Evolutionary conservation across 2,888 invertebrate species (phyloP), one percentile per base, ranked within the genome.

Genomic region (Chrysotoxum bicinctum): DNA sequence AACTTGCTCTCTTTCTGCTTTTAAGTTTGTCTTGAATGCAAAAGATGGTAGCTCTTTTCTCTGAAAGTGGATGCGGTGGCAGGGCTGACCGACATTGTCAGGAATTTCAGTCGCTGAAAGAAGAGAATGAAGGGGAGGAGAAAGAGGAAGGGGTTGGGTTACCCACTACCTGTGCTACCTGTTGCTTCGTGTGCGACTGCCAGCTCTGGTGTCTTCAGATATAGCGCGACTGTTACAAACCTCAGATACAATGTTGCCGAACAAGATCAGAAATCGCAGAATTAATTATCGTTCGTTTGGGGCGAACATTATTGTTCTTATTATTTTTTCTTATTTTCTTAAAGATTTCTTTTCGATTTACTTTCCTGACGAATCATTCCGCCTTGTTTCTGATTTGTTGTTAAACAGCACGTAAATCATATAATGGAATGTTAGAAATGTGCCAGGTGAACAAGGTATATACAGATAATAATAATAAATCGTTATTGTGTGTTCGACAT

Each of bases 261-360:
- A 73, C 82, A 62, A 82, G 77, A 77, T 82, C 82, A 82, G 68
- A 77, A 82, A 82, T 60, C 73, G 21, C 45, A 69, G 72, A 77
- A 82, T 82, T 82, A 82, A 77, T 82, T 82, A 77, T 62, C 73
- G 32, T 32, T 77, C 72, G 76, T 72, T 73, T 68, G 82, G 48
- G 68, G 73, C 54, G 37, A 73, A 82, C 73, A 82, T 73, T 82
- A 68, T 66, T 73, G 72, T 73, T 68, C 66, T 14, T 48, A 19
- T 32, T 37, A 19, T 56, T 48, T 62, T 62, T 23, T 16, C 3
- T n/a, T 43, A 8, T 16, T 43, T n/a, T 43, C 43, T 32, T 10
- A 7, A 30, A 21, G 2, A 21, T 58, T 21, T 21, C 54, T 19
- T 45, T 16, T 40, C n/a, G 40, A 10, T 60, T 26, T 43, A 1